These are phyloP conservation scores for Eulemur mongoz DNA, from an alignment of 2,797 vertebrate genomes.

Conservation along the genomic window DNA sequence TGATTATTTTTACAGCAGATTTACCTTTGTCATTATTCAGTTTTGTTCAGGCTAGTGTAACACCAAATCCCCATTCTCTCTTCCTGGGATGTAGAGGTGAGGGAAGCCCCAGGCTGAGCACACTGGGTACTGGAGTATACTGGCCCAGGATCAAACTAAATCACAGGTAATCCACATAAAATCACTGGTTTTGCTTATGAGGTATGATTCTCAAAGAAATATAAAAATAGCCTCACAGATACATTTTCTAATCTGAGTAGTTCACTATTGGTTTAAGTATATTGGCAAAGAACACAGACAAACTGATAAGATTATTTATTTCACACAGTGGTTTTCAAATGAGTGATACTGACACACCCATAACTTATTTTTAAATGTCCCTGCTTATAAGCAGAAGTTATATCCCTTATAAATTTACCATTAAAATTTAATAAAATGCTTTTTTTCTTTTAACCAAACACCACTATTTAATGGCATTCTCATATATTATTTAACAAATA, in stretches of 20 bases:
- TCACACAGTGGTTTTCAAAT: slow-evolving; percentile 1
- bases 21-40: background rate
- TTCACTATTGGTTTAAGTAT: background rate
- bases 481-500: background rate
- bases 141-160: background rate
- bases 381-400: background rate
- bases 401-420: background rate
- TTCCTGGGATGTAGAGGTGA: background rate
- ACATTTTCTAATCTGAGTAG: background rate
- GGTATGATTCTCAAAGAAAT: background rate
- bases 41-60: background rate
- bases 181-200: background rate
- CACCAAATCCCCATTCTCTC: background rate
- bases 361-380: slow-evolving; percentile 16
- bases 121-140: background rate
- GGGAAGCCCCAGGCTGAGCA: background rate
- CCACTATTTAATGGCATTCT: background rate
- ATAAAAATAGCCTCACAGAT: background rate
- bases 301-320: background rate
- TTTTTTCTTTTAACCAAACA: slow-evolving; percentile 12
- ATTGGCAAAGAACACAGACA: background rate
- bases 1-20: background rate
- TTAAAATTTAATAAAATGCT: slow-evolving; percentile 12
- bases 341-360: background rate
- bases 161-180: background rate